Evolutionary conservation across 2,113 vertebrate species (phyloP), one percentile per base, ranked within the genome.

Genomic region (Sebastes schlegelii): DNA sequence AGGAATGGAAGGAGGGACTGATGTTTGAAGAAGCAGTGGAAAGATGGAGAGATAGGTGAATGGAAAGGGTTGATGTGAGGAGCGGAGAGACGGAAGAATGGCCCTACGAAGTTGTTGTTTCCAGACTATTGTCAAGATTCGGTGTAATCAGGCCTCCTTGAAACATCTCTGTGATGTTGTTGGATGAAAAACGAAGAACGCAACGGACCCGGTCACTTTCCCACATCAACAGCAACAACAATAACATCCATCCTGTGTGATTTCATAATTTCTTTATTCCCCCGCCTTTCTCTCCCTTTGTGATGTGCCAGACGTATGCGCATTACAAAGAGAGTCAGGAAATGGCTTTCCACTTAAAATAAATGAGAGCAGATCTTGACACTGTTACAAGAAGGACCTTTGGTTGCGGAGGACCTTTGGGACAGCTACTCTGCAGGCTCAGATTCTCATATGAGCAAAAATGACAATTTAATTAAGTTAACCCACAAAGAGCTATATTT

Each of bases 251-350:
- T 87, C 80, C 77, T 88, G 86, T 91, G 89, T 93, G 92, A 91
- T 90, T 94, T 94, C 87, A 91, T 90, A 90, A 94, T 94, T 92
- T 92, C 89, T 91, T 82, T 87, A 87, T 91, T 94, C 88, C 92
- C 90, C 11, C 78, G 89, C 63, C 74, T 83, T 79, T 70, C 65
- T 88, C 83, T 86, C 83, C 84, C 84, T 93, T 93, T 92, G 86
- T 91, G 88, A 90, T 85, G 85, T 89, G 93, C 92, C 94, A 94
- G 91, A 94, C 84, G 43, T 85, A 86, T 86, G 87, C 65, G 70
- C 84, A 86, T 86, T 86, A 86, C 85, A 91, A 90, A 85, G 83
- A 69, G 85, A 91, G 86, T 73, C 91, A 89, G 93, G 91, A 94
- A 93, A 93, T 91, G 80, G 80, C 87, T 92, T 91, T 92, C 88